phyloP scores from a whole-genome alignment of 2,113 vertebrate genomes.

The Lanius collurio region DNA sequence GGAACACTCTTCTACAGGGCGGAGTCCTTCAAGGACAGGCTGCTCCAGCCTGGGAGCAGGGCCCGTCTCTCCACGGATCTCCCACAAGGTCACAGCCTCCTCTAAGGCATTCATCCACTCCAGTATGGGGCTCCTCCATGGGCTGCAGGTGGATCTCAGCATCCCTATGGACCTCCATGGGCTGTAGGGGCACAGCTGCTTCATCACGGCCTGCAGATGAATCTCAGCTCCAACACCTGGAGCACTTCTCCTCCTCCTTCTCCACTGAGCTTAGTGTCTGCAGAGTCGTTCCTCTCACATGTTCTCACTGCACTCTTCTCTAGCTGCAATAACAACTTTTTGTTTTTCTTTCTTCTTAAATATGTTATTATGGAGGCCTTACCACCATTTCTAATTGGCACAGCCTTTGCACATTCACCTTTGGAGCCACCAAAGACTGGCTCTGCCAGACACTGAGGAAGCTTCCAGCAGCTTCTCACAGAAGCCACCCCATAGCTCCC shows the following conservation, averaged over 20 bases:
- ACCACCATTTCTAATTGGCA: background rate
- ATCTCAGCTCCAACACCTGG: background rate
- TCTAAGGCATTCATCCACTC: background rate
- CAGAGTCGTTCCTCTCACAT: background rate
- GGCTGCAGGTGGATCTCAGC: background rate
- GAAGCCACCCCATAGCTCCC: background rate
- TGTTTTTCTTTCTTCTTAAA: background rate
- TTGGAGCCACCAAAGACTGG: background rate
- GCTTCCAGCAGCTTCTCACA: background rate
- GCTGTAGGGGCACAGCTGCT: background rate
- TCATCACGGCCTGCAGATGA: background rate
- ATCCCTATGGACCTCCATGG: background rate
- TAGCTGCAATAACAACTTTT: background rate
- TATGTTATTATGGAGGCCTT: background rate
- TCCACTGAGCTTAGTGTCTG: background rate
- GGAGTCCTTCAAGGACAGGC: background rate
- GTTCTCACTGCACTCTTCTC: background rate
- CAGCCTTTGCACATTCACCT: background rate
- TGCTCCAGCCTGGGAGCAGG: background rate
- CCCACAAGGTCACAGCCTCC: background rate
- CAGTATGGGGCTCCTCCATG: background rate
- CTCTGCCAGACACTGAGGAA: background rate
- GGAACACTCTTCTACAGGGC: background rate
- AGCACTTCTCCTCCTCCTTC: background rate
- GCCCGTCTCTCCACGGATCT: background rate